These are phyloP conservation scores for Pagrus major DNA, from an alignment of 2,113 vertebrate species.

Conservation along the genomic window DNA sequence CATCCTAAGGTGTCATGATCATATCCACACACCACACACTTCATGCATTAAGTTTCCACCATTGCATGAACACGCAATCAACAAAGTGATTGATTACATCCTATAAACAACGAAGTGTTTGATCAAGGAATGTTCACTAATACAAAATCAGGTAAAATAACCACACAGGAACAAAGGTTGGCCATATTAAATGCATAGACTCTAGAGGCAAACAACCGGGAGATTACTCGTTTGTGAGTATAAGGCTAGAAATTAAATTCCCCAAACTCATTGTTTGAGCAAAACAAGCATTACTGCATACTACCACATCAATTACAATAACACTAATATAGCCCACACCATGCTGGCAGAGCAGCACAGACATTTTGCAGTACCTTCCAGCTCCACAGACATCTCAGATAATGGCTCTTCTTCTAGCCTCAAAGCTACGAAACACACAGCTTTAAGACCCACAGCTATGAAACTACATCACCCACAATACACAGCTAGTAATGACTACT, in stretches of 20 bases:
- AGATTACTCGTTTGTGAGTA: neutral
- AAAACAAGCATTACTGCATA: neutral
- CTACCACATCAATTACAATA: neutral
- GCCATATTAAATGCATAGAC: neutral
- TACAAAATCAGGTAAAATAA: neutral
- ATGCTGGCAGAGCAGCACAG: conserved; percentile 21
- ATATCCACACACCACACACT: neutral
- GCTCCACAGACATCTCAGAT: conserved; percentile 67
- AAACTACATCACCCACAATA: conserved; percentile 16
- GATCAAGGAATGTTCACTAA: neutral
- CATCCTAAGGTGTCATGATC: neutral
- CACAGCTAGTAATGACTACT: neutral
- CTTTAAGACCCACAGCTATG: conserved; percentile 36
- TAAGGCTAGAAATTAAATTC: neutral
- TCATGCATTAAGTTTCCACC: conserved; percentile 30
- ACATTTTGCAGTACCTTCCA: conserved; percentile 72
- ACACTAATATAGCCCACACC: conserved; percentile 30
- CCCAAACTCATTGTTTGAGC: neutral
- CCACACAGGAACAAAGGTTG: neutral
- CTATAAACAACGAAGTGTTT: neutral
- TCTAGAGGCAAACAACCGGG: neutral
- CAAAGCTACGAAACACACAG: conserved; percentile 65
- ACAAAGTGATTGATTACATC: neutral
- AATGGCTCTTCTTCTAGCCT: conserved; percentile 72
- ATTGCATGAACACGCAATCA: neutral